phyloP scores from a whole-genome alignment of 2,797 vertebrate species.

The Crocodylus rhombifer region DNA sequence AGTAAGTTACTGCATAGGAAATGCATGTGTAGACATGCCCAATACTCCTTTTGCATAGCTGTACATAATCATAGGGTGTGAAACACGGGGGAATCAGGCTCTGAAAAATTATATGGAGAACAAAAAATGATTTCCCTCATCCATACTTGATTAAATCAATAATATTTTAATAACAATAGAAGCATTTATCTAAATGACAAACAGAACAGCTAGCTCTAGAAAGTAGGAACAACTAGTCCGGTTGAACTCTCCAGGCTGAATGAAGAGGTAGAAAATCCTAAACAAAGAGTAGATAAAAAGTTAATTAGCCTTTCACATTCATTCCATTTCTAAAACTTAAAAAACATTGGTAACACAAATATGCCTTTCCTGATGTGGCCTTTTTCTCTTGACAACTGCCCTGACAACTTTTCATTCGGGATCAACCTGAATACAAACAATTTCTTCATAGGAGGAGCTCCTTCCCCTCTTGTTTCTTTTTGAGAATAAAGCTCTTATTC shows the following conservation, averaged over 20 bases:
- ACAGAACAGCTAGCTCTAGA: neutral
- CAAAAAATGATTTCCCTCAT: neutral
- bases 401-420: constrained; percentile 31
- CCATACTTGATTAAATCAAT: constrained; percentile 3
- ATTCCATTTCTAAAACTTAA: neutral
- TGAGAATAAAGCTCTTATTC: constrained; percentile 59
- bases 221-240: neutral
- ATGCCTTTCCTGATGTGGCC: neutral
- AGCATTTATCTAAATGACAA: constrained; percentile 38
- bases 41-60: neutral
- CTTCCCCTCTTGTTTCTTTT: neutral
- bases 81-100: neutral
- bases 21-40: too few relatives aligned
- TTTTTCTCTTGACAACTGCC: constrained; percentile 18
- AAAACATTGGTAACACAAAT: neutral
- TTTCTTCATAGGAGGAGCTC: constrained; percentile 17
- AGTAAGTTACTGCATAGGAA: too few relatives aligned
- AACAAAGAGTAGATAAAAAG: constrained; percentile 44
- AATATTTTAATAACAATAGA: neutral
- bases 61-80: neutral
- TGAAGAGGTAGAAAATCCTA: neutral
- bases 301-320: neutral
- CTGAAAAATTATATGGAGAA: neutral
- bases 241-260: neutral
- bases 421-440: constrained; percentile 19